Conservation (phyloP, 2,888 invertebrate species). For the Noctua janthe region DNA sequence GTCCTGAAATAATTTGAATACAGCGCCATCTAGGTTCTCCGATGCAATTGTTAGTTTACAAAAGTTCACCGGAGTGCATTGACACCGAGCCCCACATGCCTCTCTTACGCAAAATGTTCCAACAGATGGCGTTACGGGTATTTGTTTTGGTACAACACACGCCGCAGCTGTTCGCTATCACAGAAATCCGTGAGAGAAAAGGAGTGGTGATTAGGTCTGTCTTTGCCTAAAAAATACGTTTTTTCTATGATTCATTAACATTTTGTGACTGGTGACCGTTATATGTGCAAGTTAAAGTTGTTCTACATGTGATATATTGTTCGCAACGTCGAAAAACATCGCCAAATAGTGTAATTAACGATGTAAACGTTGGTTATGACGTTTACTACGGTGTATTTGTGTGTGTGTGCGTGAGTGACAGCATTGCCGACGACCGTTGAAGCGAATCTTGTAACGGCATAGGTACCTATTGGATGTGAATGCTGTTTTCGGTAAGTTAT, state of each 20-base stretch:
- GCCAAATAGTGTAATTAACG: constrained; percentile 85
- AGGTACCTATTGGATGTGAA: constrained; percentile 78
- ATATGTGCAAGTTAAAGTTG: constrained; percentile 79
- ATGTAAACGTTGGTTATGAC: constrained; percentile 89
- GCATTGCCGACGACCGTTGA: constrained; percentile 87
- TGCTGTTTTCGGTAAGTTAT: constrained; percentile 84
- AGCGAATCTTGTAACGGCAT: constrained; percentile 89
- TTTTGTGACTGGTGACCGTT: constrained; percentile 77
- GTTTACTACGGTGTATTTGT: constrained; percentile 86
- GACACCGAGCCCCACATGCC: constrained; percentile 51
- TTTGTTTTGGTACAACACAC: constrained; percentile 88
- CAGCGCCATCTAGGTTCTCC: constrained; percentile 71
- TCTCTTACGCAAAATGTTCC: constrained; percentile 5
- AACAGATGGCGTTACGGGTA: constrained; percentile 82
- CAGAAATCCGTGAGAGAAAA: constrained; percentile 89
- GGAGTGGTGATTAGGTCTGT: constrained; percentile 90
- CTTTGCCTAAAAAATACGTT: constrained; percentile 86
- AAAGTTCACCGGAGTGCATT: constrained; percentile 61
- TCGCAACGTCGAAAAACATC: constrained; percentile 80
- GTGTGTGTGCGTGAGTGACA: constrained; percentile 86
- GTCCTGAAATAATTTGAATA: background rate
- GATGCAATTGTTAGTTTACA: constrained; percentile 4
- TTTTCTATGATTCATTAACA: constrained; percentile 86
- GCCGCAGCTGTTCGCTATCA: constrained; percentile 90
- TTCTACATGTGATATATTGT: constrained; percentile 81